Evolutionary conservation across 2,113 vertebrate species (phyloP).

Genomic region (Sakesphorus luctuosus): DNA sequence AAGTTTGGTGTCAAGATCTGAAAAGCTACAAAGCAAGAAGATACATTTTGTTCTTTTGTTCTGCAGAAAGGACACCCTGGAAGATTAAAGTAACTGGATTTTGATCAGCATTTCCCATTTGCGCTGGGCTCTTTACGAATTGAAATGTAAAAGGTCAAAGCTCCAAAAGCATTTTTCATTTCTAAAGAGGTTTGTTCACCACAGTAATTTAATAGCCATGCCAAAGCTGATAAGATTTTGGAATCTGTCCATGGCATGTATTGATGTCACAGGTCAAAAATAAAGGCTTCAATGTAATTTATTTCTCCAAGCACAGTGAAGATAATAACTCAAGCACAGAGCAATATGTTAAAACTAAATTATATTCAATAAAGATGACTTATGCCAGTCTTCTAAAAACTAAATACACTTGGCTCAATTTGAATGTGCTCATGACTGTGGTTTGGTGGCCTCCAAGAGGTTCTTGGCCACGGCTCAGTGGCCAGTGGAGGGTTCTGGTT

Average conservation of each 20-base stretch:
- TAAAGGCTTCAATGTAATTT: slow-evolving; percentile 76
- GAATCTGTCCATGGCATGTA: slow-evolving; percentile 72
- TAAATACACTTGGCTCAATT: slow-evolving; percentile 60
- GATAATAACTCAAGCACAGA: slow-evolving; percentile 75
- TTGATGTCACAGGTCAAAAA: slow-evolving; percentile 78
- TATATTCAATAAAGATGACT: slow-evolving; percentile 75
- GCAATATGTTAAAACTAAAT: slow-evolving; percentile 79
- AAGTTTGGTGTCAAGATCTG: not conserved
- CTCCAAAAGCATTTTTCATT: slow-evolving; percentile 76
- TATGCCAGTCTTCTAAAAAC: slow-evolving; percentile 72
- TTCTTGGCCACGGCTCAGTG: not conserved
- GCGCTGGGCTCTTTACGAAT: slow-evolving; percentile 67
- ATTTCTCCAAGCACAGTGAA: slow-evolving; percentile 73
- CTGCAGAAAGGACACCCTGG: slow-evolving; percentile 51
- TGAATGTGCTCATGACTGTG: slow-evolving; percentile 19
- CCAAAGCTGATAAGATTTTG: slow-evolving; percentile 76
- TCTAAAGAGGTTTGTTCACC: slow-evolving; percentile 75
- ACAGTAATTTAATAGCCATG: slow-evolving; percentile 75
- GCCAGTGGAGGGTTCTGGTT: not conserved
- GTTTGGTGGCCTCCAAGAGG: slow-evolving; percentile 10
- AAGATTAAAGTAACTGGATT: slow-evolving; percentile 73
- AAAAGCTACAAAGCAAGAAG: slow-evolving; percentile 18
- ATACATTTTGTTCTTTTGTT: slow-evolving; percentile 53
- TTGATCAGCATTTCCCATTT: slow-evolving; percentile 76
- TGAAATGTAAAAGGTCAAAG: slow-evolving; percentile 77